These are phyloP conservation scores for Euura saliciscinereae DNA, from an alignment of 1,140 invertebrate genomes.

Conservation along the genomic window DNA sequence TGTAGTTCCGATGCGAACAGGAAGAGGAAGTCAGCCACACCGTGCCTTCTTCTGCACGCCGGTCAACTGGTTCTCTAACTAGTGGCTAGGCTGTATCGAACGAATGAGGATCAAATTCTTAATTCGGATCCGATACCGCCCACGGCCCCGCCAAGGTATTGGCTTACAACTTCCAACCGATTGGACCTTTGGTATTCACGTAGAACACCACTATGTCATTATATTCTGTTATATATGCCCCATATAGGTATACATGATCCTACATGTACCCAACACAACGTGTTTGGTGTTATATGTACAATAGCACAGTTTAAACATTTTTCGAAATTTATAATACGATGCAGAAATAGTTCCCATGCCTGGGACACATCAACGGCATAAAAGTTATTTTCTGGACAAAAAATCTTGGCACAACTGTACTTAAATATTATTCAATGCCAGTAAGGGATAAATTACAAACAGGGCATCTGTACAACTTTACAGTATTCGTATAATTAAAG, in stretches of 20 bases:
- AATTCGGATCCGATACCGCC: conserved; percentile 19
- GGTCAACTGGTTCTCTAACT: conserved; percentile 6
- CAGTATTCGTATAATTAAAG: too few relatives aligned
- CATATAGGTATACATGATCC: background rate
- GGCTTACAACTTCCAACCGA: conserved; percentile 46
- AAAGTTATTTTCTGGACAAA: too few relatives aligned
- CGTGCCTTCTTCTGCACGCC: conserved; percentile 12
- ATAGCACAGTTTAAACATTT: too few relatives aligned
- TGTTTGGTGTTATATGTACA: too few relatives aligned
- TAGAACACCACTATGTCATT: conserved; percentile 25
- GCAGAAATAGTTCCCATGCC: too few relatives aligned
- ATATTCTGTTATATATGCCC: background rate
- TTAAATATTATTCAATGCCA: too few relatives aligned
- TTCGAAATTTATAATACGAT: too few relatives aligned
- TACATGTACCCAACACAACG: too few relatives aligned
- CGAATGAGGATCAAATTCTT: conserved; percentile 27
- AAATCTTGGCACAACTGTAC: too few relatives aligned
- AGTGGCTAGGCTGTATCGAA: conserved; percentile 3
- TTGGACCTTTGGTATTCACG: conserved; percentile 45
- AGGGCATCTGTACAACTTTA: too few relatives aligned
- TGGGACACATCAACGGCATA: too few relatives aligned
- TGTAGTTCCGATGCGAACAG: conserved; percentile 47
- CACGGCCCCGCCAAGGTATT: conserved; percentile 38
- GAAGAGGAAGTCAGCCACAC: conserved; percentile 52
- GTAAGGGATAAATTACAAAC: too few relatives aligned